A percentile compares a stretch with the other conserved stretches of the same genome.
phyloP scores from a whole-genome alignment of 2,797 vertebrate genomes.

The Squalus acanthias region DNA sequence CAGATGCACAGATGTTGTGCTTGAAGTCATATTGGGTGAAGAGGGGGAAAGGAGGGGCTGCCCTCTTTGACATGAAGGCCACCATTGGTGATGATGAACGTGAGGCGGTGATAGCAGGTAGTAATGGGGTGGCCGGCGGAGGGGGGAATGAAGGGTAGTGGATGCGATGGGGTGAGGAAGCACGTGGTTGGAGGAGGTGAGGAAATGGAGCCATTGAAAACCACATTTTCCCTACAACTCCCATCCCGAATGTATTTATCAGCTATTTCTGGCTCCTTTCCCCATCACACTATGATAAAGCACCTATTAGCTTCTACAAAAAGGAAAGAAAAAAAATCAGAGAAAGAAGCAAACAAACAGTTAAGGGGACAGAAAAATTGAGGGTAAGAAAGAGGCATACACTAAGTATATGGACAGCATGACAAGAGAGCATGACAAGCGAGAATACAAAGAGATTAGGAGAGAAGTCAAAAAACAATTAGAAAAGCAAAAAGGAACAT shows the following conservation, averaged over 20 bases:
- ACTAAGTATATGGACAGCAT: too few relatives aligned
- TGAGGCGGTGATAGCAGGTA: not conserved
- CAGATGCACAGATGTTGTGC: not conserved
- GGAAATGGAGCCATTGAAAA: not conserved
- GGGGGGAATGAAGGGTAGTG: not conserved
- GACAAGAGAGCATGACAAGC: too few relatives aligned
- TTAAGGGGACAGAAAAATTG: not conserved
- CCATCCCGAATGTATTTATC: not conserved
- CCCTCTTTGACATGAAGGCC: not conserved
- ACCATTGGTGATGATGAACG: not conserved
- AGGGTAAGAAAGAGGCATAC: too few relatives aligned
- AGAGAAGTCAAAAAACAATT: too few relatives aligned
- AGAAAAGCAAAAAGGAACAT: too few relatives aligned
- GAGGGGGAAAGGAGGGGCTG: not conserved
- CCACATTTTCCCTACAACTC: not conserved
- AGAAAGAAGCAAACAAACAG: not conserved
- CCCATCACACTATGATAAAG: not conserved
- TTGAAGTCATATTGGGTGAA: not conserved
- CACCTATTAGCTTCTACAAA: not conserved
- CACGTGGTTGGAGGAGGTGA: not conserved
- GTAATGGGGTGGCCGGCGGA: not conserved
- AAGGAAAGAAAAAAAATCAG: not conserved
- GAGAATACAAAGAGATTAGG: too few relatives aligned
- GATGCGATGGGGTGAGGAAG: not conserved
- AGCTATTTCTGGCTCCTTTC: not conserved